Evolutionary conservation across 2,888 invertebrate species (phyloP), one percentile per base, ranked within the genome.

Genomic region (Philopedon plagiatum): DNA sequence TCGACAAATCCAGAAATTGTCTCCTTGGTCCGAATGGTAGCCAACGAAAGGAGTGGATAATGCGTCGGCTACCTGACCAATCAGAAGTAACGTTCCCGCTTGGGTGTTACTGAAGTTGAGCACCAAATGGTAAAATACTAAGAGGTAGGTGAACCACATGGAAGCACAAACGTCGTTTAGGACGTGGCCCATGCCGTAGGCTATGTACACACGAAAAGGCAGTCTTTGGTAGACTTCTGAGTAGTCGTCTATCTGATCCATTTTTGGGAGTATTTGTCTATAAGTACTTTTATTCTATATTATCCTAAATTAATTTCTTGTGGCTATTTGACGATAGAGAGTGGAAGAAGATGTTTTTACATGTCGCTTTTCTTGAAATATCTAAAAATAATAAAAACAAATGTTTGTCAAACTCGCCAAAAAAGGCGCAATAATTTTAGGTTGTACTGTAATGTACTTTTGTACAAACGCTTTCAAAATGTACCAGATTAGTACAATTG

Each of bases 101-200:
- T 90, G 88, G 73, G 88, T 85, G 54, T 89, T 88, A 80, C 85
- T 87, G 80, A 90, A 90, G 79, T 89, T 87, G 26, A 90, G 84
- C 7, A 90, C 90, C 76, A 89, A 84, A 80, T 90, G 89, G 81
- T 95, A 93, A 85, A 91, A 97, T 26, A 97, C 91, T 79, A 98
- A 87, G 57, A 96, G 89, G 85, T 97, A 98, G 0, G 95, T 95
- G 85, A 97, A 98, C 97, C 97, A 97, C 90, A 98, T 93, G 67
- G 96, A 94, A 23, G 97, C 96, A 85, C 95, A 96, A 23, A 98
- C 90, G 86, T 98, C 97, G 85, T 98, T 98, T 76, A 96, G 87
- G 37, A 97, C 91, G 85, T 98, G 97, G 0, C 97, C 97, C 46
- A 95, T 89, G 19, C 90, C 89, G 84, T 92, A 94, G 0, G 91